Evolutionary conservation across 1,140 invertebrate genomes (phyloP), one percentile per base, ranked within the genome.

Genomic region (Drosophila funebris): DNA sequence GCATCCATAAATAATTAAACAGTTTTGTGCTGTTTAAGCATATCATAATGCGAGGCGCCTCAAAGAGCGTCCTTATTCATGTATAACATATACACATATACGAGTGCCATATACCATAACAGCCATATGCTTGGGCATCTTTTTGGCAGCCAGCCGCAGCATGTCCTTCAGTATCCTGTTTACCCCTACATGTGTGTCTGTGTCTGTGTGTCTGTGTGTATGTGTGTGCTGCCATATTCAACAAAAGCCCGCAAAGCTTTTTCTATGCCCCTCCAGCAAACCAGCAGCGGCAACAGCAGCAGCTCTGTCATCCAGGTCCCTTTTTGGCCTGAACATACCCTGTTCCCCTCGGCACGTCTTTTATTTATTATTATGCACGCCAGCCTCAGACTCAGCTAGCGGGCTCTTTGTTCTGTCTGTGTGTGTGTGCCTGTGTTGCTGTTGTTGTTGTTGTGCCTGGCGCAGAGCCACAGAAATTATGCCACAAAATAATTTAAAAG

Each of bases 401-500:
- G 24, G 64, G 43, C 41, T 57, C 64, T 64, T 22, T 54, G 22
- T 53, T 53, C 16, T 22, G 27, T 20, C n/a, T 68, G 48, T 27
- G 2, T 24, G 22, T 13, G 16, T 48, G 39, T 52, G 36, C 29
- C 14, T 76, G 18, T 53, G 62, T 39, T n/a, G n/a, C n/a, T n/a
- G n/a, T 46, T 61, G 68, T 64, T 24, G 61, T 48, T 43, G 60
- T 41, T 70, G 41, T 64, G 46, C 66, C 67, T 52, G 58, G 48
- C 67, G 41, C 50, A 37, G 68, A 71, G 52, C 68, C 68, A 71
- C 69, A 70, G 66, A 90, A 90, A 90, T 82, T 73, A 89, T 89
- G 87, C 87, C 84, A 85, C 89, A 90, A 90, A 90, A 90, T 90
- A 89, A 90, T 90, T 90, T 90, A 90, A 90, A 90, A 90, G 89